phyloP scores from a whole-genome alignment of 1,140 invertebrate genomes.

The Bombus pyrosoma region DNA sequence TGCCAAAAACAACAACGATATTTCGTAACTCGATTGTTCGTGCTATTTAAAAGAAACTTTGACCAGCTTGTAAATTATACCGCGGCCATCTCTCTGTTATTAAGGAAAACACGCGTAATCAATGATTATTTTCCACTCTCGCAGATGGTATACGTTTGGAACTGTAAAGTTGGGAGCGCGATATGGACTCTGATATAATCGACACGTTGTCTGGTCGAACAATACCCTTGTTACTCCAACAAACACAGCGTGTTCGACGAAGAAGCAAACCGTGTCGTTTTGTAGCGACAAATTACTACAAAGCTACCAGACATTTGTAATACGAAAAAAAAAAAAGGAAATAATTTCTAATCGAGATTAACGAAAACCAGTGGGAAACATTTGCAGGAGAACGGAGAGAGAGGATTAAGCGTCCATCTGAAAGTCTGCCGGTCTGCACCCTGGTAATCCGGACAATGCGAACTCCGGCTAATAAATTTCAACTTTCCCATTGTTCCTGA shows the following conservation, averaged over 20 bases:
- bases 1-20: conserved; percentile 6
- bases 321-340: background rate
- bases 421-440: background rate
- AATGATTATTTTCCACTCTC: background rate
- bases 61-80: background rate
- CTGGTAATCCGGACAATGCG: conserved; percentile 22
- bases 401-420: background rate
- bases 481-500: conserved; percentile 40
- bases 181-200: background rate
- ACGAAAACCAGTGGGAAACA: conserved; percentile 1
- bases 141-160: background rate
- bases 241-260: background rate
- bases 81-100: background rate
- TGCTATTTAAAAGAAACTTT: background rate
- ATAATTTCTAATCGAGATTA: conserved; percentile 18
- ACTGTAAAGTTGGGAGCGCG: too few relatives aligned
- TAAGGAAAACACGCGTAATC: background rate
- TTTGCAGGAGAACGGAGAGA: background rate
- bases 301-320: too few relatives aligned
- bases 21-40: background rate
- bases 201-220: background rate
- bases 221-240: background rate
- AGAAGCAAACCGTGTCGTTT: too few relatives aligned
- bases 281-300: background rate
- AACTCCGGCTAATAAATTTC: conserved; percentile 43